A percentile compares a stretch with the other conserved stretches of the same genome.
phyloP scores from a whole-genome alignment of 2,888 invertebrate species.

The Sinopyrophorus schimmeli region DNA sequence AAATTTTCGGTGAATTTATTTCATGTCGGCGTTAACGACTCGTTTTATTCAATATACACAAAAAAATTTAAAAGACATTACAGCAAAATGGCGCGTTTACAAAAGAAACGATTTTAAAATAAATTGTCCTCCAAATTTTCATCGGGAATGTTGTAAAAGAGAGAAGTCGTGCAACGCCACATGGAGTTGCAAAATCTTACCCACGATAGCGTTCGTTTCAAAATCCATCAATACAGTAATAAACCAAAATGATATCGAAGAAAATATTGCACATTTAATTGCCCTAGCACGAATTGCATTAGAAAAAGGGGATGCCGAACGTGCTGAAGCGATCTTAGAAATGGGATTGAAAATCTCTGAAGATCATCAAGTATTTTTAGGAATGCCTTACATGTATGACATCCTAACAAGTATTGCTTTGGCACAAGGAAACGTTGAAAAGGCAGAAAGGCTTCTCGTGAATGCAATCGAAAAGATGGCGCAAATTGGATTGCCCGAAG shows the following conservation, averaged over 20 bases:
- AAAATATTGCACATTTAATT: conserved; percentile 51
- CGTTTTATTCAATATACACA: conserved; percentile 6
- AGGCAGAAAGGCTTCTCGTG: conserved; percentile 53
- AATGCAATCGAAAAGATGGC: conserved; percentile 53
- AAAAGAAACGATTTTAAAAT: conserved; percentile 4
- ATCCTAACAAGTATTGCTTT: conserved; percentile 54
- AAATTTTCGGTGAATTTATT: conserved; percentile 21
- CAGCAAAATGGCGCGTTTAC: conserved; percentile 7
- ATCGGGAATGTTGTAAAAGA: not conserved
- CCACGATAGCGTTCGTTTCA: conserved; percentile 15
- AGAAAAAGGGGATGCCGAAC: conserved; percentile 50
- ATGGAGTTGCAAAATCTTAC: conserved; percentile 9
- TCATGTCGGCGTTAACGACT: conserved; percentile 20
- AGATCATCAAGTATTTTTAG: conserved; percentile 49
- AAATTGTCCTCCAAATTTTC: not conserved
- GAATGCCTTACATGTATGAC: conserved; percentile 54
- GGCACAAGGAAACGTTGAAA: conserved; percentile 50
- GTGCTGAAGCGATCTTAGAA: conserved; percentile 51
- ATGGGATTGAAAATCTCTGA: conserved; percentile 54
- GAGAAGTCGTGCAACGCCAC: not conserved
- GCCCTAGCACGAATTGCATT: conserved; percentile 49
- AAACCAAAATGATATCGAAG: conserved; percentile 45
- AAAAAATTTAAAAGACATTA: conserved; percentile 4
- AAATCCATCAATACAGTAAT: conserved; percentile 21
- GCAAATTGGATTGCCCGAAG: conserved; percentile 49